Evolutionary conservation across 92 coral and sea anemone genomes (phyloP), one percentile per base, ranked within the genome.

Genomic region (Meandrina meandrites): DNA sequence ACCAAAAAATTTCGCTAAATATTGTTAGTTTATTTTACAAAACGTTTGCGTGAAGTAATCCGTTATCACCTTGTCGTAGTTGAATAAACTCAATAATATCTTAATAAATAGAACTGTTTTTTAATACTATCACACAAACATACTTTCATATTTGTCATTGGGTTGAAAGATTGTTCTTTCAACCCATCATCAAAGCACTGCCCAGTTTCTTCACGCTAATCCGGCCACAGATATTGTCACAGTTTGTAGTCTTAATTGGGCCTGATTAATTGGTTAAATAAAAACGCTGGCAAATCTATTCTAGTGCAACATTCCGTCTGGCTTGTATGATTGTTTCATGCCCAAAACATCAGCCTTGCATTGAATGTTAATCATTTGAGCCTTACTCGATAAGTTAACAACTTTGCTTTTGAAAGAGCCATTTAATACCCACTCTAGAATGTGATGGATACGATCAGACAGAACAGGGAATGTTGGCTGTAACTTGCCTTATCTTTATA

Each of bases 381-480:
- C n/a, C n/a, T n/a, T n/a, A 21, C 10, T 5, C 1, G 16, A 56
- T 18, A 0, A 9, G 11, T 7, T 18, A 0, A 60, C 30, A 8
- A 60, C 68, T 12, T 66, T 17, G 14, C 31, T 5, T 66, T 42
- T 77, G 81, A 48, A 48, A 77, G 32, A 60, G 24, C 68, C 81
- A 77, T 50, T 77, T 77, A 77, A 32, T 13, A 47, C 24, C 80
- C 80, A 47, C 64, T 77, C 62, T 30, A 16, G 81, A 27, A 16
- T 47, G 58, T 45, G n/a, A 76, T 1, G 0, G 15, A 27, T 0
- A 64, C 1, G 34, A 9, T 66, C 71, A 10, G 15, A 1, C n/a
- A 15, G 13, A 1, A 47, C 24, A 30, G 11, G 50, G 70, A 24
- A 24, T 7, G n/a, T n/a, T 24, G 13, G 71, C 27, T 9, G 34